phyloP scores from a whole-genome alignment of 1,140 invertebrate genomes.

The Philotrypesis tridentata region DNA sequence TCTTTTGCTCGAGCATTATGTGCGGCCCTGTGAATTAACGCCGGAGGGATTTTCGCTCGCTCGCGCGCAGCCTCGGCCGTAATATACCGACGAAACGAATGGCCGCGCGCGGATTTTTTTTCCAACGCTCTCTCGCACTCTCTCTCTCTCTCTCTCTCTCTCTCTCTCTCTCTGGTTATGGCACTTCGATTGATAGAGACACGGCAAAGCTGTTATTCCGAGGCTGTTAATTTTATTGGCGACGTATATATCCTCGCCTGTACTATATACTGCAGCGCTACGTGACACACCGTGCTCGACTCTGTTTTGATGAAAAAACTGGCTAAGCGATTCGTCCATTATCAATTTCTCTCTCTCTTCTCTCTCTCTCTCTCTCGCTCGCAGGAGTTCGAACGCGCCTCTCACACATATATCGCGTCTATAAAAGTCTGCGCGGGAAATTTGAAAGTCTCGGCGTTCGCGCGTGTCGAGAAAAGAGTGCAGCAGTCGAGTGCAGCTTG shows the following conservation, averaged over 20 bases:
- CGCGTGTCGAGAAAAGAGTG: background rate
- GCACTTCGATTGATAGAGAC: background rate
- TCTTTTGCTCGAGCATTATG: background rate
- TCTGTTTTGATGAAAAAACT: background rate
- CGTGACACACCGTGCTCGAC: no score
- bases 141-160: background rate
- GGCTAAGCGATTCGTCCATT: background rate
- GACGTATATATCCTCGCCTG: background rate
- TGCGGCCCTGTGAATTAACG: background rate
- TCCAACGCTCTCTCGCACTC: background rate
- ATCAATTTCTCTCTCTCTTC: no score
- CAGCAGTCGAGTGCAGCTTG: no score
- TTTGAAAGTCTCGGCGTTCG: background rate
- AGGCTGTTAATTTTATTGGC: background rate
- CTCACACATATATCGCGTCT: no score
- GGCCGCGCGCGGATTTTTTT: background rate
- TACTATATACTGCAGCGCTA: no score
- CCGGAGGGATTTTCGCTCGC: background rate
- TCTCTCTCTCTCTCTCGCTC: no score
- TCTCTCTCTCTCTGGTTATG: background rate
- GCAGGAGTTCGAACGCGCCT: no score
- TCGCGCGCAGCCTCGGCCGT: background rate
- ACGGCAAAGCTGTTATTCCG: background rate
- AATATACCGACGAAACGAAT: background rate
- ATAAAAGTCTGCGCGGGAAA: background rate